These are phyloP conservation scores for Crax fasciolata DNA, from an alignment of 2,797 vertebrate species.

Conservation along the genomic window DNA sequence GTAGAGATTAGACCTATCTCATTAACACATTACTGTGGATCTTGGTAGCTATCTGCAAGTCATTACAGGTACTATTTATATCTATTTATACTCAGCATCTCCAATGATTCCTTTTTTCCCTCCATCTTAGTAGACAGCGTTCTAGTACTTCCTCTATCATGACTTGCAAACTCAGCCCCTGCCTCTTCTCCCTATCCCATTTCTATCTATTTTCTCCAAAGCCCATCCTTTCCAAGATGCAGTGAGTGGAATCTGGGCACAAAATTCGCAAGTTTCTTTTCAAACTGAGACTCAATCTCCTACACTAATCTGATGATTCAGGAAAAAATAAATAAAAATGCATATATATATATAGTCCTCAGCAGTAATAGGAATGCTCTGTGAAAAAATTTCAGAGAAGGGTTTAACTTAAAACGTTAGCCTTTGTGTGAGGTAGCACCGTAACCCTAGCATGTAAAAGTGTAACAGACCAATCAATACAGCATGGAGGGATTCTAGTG, in stretches of 20 bases:
- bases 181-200: not conserved
- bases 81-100: not conserved
- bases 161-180: not conserved
- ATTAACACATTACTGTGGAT: not conserved
- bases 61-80: not conserved
- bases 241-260: not conserved
- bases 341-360: not conserved
- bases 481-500: not conserved
- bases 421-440: not conserved
- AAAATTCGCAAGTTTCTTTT: not conserved
- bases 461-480: rapidly evolving
- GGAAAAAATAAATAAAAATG: not conserved
- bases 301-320: not conserved
- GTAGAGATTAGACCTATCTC: not conserved
- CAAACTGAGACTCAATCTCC: not conserved
- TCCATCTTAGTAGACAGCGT: not conserved
- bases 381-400: not conserved
- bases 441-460: not conserved
- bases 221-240: not conserved
- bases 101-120: not conserved
- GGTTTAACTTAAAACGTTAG: not conserved
- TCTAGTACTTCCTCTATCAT: not conserved
- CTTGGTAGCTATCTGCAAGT: not conserved
- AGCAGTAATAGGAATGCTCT: not conserved
- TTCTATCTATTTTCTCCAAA: not conserved